Conservation (phyloP, 2,113 vertebrate species). For the Chunga burmeisteri region DNA sequence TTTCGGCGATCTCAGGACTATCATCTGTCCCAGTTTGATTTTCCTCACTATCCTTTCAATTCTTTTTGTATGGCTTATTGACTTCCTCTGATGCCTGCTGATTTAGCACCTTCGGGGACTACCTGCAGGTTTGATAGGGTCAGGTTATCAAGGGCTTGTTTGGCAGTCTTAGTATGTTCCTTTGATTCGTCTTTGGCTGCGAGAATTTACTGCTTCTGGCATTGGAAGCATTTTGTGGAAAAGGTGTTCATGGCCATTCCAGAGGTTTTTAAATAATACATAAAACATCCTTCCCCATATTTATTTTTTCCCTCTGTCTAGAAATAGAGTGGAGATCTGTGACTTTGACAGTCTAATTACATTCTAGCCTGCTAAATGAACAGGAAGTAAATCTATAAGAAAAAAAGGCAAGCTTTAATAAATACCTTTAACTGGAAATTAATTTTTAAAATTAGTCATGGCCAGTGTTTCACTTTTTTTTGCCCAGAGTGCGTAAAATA, state of each 20-base stretch:
- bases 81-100: not conserved
- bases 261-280: constrained; percentile 43
- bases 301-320: not conserved
- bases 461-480: not conserved
- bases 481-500: not conserved
- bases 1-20: not conserved
- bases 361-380: not conserved
- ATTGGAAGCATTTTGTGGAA: constrained; percentile 24
- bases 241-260: constrained; percentile 25
- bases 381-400: not conserved
- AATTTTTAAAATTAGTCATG: not conserved
- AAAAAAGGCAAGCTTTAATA: not conserved
- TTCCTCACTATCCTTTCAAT: not conserved
- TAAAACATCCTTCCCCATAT: not conserved
- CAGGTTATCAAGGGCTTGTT: not conserved
- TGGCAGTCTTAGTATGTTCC: constrained; percentile 16
- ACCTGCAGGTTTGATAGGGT: constrained; percentile 7
- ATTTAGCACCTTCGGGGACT: not conserved
- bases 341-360: not conserved
- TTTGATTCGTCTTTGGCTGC: constrained; percentile 50
- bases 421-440: not conserved
- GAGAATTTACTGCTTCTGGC: constrained; percentile 41
- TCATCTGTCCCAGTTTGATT: not conserved
- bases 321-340: not conserved
- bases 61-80: not conserved